Evolutionary conservation across 1,140 invertebrate genomes (phyloP), one percentile per base, ranked within the genome.

Genomic region (Caenorhabditis latens): DNA sequence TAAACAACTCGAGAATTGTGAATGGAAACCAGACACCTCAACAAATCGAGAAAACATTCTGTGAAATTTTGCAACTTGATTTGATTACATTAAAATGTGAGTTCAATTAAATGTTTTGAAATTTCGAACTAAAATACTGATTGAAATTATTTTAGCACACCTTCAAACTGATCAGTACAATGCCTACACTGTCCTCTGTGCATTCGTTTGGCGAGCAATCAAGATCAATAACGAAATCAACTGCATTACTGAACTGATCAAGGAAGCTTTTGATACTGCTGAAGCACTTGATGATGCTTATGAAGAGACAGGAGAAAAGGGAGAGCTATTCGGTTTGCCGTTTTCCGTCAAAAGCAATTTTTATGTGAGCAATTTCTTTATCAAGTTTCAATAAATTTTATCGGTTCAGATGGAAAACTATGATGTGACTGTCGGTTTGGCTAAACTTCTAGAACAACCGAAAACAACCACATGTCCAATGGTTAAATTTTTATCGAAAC

Each of bases 361-460:
- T 61, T 89, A 58, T 88, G 91, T 92, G 65, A 87, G 90, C 67
- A 46, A 57, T 43, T 21, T 21, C 5, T 65, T 61, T 13, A 57
- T 61, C 57, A 40, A 55, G 71, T 24, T 57, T 50, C 19, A 19
- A 16, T 58, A 7, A 48, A 58, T 14, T 40, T n/a, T 24, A 9
- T 58, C 84, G 5, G 40, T 89, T 46, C 40, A 91, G 90, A 83
- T 94, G 0, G 86, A 93, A 89, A 93, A 93, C 16, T 92, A 93
- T 89, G 94, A 94, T 79, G 91, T 91, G 43, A 94, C 92, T 16
- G 71, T 92, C 19, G 94, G 94, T 2, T 89, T 93, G n/a, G 90
- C 92, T 7, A 92, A 92, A 85, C 91, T 89, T 48, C 83, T 94
- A 0, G 89, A 91, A 65, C 90, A 91, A n/a, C 93, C 93, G 19